Conservation (phyloP, 2,113 vertebrate genomes). For the Chamaetylas fuelleborni region DNA sequence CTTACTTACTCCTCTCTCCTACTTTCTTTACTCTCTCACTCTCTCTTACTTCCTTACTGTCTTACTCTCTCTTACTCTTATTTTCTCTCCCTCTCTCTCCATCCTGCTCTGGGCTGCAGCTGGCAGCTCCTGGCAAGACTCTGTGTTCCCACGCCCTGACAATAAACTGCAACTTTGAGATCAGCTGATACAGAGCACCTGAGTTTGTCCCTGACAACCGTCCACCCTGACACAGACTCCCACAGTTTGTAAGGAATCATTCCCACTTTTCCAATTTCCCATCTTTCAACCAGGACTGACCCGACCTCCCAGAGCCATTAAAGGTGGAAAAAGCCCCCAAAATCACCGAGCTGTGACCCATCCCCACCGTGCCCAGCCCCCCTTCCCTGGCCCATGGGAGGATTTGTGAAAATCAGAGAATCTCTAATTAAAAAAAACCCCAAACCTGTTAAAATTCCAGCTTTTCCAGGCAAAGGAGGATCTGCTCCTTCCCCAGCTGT, state of each 20-base stretch:
- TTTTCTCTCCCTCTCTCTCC: too few relatives aligned
- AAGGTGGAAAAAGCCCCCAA: neutral
- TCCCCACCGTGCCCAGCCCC: rapidly evolving
- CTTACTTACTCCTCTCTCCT: too few relatives aligned
- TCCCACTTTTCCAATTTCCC: neutral
- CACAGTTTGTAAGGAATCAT: neutral
- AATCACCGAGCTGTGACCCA: neutral
- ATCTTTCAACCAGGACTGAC: neutral
- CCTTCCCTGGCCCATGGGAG: rapidly evolving
- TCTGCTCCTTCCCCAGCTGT: neutral
- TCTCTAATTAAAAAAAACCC: neutral
- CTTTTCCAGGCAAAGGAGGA: neutral
- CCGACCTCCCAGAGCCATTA: neutral
- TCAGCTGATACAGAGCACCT: too few relatives aligned
- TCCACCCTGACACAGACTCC: too few relatives aligned
- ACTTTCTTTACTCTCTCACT: too few relatives aligned
- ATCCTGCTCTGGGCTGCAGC: too few relatives aligned
- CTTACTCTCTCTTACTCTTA: too few relatives aligned
- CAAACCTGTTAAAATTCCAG: neutral
- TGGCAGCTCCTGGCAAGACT: too few relatives aligned
- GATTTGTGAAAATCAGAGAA: neutral
- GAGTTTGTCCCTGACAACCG: too few relatives aligned
- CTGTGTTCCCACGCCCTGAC: too few relatives aligned
- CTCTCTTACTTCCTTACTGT: too few relatives aligned
- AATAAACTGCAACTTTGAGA: too few relatives aligned